Evolutionary conservation across 2,888 invertebrate species (phyloP).

Genomic region (Aporophyla lueneburgensis): DNA sequence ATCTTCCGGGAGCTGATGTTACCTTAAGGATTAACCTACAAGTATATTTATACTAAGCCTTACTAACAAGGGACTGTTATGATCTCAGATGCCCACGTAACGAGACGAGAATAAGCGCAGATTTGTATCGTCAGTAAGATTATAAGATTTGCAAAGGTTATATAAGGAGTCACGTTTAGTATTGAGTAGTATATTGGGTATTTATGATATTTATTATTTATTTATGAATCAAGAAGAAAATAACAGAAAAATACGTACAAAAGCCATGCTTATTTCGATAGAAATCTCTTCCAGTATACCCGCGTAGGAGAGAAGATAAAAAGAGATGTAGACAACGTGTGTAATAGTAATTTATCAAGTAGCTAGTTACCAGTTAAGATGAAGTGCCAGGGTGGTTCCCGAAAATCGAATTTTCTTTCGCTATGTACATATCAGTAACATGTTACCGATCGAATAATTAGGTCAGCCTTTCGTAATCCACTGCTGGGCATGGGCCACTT

Average conservation of each 20-base stretch:
- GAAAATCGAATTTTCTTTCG: background rate
- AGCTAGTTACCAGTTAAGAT: background rate
- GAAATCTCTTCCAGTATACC: no score
- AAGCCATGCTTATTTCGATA: no score
- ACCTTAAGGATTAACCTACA: slow-evolving; percentile 2
- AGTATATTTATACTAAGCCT: slow-evolving; percentile 11
- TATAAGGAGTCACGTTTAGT: background rate
- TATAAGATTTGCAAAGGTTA: background rate
- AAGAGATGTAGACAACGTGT: no score
- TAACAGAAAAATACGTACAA: no score
- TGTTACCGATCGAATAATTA: background rate
- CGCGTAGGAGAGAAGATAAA: no score
- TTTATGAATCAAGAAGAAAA: no score
- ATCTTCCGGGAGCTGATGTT: background rate
- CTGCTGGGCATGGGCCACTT: background rate
- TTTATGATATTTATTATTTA: background rate
- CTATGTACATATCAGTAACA: background rate
- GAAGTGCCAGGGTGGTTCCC: background rate
- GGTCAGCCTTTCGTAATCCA: background rate
- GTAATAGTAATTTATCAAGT: no score
- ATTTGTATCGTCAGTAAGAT: background rate
- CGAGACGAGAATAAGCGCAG: background rate
- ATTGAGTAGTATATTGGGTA: background rate
- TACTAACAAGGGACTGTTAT: background rate
- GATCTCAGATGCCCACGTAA: background rate